Evolutionary conservation across 2,797 vertebrate species (phyloP).

Genomic region (Macropodus opercularis): DNA sequence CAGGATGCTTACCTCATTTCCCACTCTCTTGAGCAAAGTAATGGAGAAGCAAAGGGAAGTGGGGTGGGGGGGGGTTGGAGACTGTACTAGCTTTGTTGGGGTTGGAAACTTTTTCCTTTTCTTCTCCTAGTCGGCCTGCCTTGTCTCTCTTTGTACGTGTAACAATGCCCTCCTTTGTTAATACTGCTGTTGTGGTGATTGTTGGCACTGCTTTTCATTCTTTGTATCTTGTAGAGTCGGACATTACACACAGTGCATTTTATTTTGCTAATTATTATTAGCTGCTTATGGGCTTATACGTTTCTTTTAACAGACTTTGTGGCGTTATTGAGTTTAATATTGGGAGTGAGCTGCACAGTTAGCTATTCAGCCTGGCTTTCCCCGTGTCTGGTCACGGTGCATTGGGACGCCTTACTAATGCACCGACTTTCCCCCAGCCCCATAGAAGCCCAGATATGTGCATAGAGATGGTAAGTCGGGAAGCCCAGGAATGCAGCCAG

Average conservation of each 20-base stretch:
- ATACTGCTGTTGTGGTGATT: constrained; percentile 17
- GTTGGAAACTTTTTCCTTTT: constrained; percentile 67
- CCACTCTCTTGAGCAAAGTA: constrained; percentile 50
- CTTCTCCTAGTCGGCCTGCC: constrained; percentile 45
- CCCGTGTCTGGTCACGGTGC: constrained; percentile 36
- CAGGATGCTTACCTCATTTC: constrained; percentile 74
- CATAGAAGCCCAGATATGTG: constrained; percentile 70
- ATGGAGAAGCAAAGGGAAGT: constrained; percentile 50
- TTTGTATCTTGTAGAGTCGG: not conserved
- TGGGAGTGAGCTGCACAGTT: not conserved
- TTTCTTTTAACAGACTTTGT: too few relatives aligned
- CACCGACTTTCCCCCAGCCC: constrained; percentile 52
- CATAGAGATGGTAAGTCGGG: constrained; percentile 59
- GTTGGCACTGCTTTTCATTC: constrained; percentile 15
- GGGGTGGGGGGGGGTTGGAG: constrained; percentile 30
- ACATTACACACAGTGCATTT: constrained; percentile 2
- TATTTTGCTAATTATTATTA: not conserved
- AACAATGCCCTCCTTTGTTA: constrained; percentile 64
- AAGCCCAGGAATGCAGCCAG: constrained; percentile 65
- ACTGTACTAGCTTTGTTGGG: constrained; percentile 72
- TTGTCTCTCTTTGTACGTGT: constrained; percentile 57
- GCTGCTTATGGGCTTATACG: not conserved
- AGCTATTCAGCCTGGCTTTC: constrained; percentile 20
- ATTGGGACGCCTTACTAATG: constrained; percentile 37
- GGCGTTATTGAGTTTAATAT: too few relatives aligned